Conservation (phyloP, 1,140 invertebrate species). For the Danaus plexippus region DNA sequence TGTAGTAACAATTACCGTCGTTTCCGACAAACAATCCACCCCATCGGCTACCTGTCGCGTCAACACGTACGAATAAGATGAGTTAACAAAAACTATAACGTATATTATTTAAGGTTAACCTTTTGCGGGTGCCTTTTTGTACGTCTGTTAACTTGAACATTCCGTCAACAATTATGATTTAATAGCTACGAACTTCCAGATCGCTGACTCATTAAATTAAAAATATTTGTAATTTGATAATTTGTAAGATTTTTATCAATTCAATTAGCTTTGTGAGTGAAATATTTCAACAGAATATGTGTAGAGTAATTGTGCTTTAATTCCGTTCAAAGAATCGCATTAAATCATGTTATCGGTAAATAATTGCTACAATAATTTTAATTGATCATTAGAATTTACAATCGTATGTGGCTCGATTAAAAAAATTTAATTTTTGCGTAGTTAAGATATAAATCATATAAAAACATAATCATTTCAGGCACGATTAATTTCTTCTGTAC, state of each 20-base stretch:
- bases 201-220: slow-evolving; percentile 34
- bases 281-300: slow-evolving; percentile 23
- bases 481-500: slow-evolving; percentile 20
- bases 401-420: not conserved
- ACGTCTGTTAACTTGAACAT: slow-evolving; percentile 8
- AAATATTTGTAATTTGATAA: slow-evolving; percentile 47
- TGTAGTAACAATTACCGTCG: not conserved
- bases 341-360: too few species aligned
- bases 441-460: slow-evolving; percentile 1
- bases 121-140: slow-evolving; percentile 28
- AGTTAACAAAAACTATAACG: slow-evolving; percentile 26
- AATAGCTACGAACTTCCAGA: slow-evolving; percentile 39
- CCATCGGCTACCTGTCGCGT: slow-evolving; percentile 26
- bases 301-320: slow-evolving; percentile 3
- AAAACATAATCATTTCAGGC: slow-evolving; percentile 9
- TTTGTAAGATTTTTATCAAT: slow-evolving; percentile 46
- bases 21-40: slow-evolving; percentile 30
- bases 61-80: slow-evolving; percentile 34
- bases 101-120: slow-evolving; percentile 29
- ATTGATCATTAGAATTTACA: too few species aligned
- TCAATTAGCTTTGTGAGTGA: slow-evolving; percentile 32
- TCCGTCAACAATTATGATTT: slow-evolving; percentile 35
- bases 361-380: too few species aligned
- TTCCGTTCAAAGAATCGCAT: not conserved
- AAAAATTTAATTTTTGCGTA: too few species aligned